Evolutionary conservation across 2,888 invertebrate genomes (phyloP), one percentile per base, ranked within the genome.

Genomic region (Nephrotoma guestfalica): DNA sequence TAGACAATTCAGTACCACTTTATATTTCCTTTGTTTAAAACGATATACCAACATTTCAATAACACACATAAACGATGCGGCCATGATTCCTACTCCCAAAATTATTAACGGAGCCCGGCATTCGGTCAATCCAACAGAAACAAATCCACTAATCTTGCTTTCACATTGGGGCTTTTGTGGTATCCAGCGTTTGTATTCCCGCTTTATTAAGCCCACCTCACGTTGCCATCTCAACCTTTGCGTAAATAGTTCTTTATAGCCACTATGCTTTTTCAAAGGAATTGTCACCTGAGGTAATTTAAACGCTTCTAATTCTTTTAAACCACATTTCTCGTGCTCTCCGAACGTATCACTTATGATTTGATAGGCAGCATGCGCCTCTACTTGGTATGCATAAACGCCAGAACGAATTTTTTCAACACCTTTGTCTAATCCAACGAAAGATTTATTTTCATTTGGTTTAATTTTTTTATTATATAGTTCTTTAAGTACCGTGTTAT

Each of bases 311-410:
- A 94, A 91, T 89, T 93, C 93, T 89, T 92, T 92, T 30, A 94
- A 90, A 1, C 93, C 93, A 88, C 94, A 94, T 90, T 94, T 94
- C 90, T 94, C 94, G 3, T 92, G 91, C 90, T 94, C 94, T 87
- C 92, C 93, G 89, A 92, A 94, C 0, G 94, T 94, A 88, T 93
- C 92, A 89, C 93, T 93, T 87, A 94, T 93, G 15, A 94, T 91
- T 88, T 94, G 93, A 89, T 94, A 94, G 7, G 93, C 94, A 0
- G 94, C 91, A 85, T 92, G 92, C 41, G 92, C 90, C 88, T 94
- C 94, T 87, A 94, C 93, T 91, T 94, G 93, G 88, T 93, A 94
- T 1, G 94, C 94, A 89, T 93, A 94, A 41, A 93, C 90, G 0
- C 92, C 93, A 0, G 92, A 91, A 84, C 93, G 92, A 89, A 94